These are phyloP conservation scores for Aphis gossypii DNA, from an alignment of 1,140 invertebrate genomes.

Conservation along the genomic window DNA sequence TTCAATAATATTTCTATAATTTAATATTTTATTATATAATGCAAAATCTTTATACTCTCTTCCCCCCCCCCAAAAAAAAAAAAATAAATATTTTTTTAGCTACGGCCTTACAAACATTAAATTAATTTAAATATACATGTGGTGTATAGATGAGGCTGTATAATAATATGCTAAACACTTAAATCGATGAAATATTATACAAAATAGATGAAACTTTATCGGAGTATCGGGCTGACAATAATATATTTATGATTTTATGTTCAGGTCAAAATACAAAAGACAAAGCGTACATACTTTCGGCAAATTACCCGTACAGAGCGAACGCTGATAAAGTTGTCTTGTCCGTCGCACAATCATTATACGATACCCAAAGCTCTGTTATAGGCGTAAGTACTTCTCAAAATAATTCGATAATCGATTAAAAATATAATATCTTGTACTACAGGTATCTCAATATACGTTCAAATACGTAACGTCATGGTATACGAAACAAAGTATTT, in stretches of 20 bases:
- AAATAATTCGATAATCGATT: neutral
- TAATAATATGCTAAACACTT: neutral
- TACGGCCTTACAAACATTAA: neutral
- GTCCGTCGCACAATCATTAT: neutral
- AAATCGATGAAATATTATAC: neutral
- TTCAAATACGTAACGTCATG: neutral
- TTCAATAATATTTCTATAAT: too few species aligned
- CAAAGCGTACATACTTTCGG: constrained; percentile 31
- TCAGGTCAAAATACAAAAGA: constrained; percentile 9
- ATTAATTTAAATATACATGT: neutral
- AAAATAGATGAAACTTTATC: neutral
- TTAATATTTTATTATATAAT: too few species aligned
- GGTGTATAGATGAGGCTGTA: neutral
- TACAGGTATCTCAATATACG: neutral
- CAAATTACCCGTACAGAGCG: neutral
- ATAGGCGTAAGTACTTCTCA: neutral
- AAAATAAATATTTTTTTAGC: too few species aligned
- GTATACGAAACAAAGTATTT: neutral
- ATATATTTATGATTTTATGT: neutral
- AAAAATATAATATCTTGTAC: neutral
- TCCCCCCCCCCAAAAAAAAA: too few species aligned
- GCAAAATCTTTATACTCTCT: too few species aligned
- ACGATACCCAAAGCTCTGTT: neutral
- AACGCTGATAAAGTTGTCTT: neutral
- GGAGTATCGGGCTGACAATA: neutral